Base-by-base conservation (phyloP, 1,140 invertebrate species). In the Aplysia californica region DNA sequence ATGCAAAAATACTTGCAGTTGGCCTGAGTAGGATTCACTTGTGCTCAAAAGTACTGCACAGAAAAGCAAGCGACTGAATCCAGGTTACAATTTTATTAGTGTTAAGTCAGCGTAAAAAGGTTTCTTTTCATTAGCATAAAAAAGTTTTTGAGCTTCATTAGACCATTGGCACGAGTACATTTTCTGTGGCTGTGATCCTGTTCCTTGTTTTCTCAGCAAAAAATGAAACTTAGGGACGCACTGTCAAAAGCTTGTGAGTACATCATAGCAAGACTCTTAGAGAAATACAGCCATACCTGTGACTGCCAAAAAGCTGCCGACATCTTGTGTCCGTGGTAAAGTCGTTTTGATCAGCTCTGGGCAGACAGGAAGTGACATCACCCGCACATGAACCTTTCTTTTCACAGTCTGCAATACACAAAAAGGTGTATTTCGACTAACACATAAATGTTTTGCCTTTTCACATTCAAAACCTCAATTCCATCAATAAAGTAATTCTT, bases 281-380 rank as follows among this genome's bases (percentile, higher is more conserved):
- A 6, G 0, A 0, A 56, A 71, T 21, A 29, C 26, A n/a, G 3
- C 5, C 6, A 56, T 76, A 87, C 87, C 87, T 79, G 86, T 86
- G 6, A 88, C 77, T 65, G 84, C 89, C 41, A 95, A 87, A 89
- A 94, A 94, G 76, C 90, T 91, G 78, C 92, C 92, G 75, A 93
- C 87, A 89, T 95, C 93, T 76, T 92, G 90, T 89, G 92, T 93
- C 71, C 91, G 91, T 0, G 94, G 94, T 83, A 95, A 92, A 50
- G 90, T 89, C 44, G 89, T 91, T 15, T 87, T 72, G 26, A 81
- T 85, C 23, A 90, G 79, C 76, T 90, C 89, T 67, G 88, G 88
- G 77, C 86, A 86, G 33, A 85, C 81, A 10, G 88, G 88, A 1
- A 90, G 75, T 82, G 90, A 90, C 77, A 87, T 90, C 18, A 92